A percentile compares a stretch with the other conserved stretches of the same genome.
phyloP scores from a whole-genome alignment of 2,113 vertebrate genomes.

The Rhinolophus ferrumequinum region DNA sequence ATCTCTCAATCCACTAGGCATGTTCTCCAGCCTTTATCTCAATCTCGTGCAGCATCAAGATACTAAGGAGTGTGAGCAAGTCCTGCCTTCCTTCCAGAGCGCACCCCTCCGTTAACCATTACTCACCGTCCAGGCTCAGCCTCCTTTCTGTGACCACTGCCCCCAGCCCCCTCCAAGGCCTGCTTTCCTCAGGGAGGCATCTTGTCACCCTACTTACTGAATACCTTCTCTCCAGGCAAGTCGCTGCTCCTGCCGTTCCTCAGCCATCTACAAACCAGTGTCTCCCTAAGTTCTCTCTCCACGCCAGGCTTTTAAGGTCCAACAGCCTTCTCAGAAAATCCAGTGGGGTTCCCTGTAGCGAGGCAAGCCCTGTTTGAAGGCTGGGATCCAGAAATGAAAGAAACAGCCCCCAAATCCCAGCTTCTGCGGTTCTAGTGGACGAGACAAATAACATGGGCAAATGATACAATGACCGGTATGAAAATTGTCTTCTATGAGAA shows the following conservation, averaged over 20 bases:
- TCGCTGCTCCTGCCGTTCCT: background rate
- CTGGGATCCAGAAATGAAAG: background rate
- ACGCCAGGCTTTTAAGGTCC: background rate
- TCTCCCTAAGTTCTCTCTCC: background rate
- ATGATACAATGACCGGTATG: background rate
- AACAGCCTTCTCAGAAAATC: background rate
- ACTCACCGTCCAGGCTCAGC: background rate
- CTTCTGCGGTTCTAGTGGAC: background rate
- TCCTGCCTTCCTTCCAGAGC: background rate
- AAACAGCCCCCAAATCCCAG: background rate
- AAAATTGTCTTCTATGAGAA: background rate
- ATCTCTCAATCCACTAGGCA: background rate
- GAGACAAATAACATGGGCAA: background rate
- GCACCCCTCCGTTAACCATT: background rate
- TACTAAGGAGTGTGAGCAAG: background rate
- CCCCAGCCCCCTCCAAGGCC: background rate
- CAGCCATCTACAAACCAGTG: background rate
- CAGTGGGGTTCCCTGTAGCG: background rate
- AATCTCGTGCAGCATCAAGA: background rate
- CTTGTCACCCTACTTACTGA: background rate
- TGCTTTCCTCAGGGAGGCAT: background rate
- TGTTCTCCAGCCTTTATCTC: background rate
- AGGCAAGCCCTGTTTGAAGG: background rate
- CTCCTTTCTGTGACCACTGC: too few species aligned
- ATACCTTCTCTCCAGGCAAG: too few species aligned